phyloP scores from a whole-genome alignment of 2,797 vertebrate genomes.

The Caiman crocodilus region DNA sequence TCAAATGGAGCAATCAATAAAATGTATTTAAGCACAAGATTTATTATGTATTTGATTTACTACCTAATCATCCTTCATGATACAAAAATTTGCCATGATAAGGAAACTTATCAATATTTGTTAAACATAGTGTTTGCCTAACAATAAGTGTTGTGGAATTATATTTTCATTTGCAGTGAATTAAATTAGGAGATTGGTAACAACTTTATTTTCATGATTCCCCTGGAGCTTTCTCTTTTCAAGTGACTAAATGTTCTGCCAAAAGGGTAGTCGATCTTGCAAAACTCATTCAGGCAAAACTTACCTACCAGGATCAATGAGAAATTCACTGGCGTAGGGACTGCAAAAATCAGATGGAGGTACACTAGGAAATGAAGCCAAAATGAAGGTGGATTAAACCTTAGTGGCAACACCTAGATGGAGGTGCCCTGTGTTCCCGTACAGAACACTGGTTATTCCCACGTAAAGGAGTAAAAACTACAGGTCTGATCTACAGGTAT shows the following conservation, averaged over 20 bases:
- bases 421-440: not conserved
- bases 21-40: conserved; percentile 12
- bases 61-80: conserved; percentile 11
- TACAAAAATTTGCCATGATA: conserved; percentile 7
- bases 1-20: conserved; percentile 36
- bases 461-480: not conserved
- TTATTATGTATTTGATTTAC: conserved; percentile 35
- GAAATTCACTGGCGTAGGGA: not conserved
- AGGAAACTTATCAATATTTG: conserved; percentile 6
- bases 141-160: conserved; percentile 14
- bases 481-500: not conserved
- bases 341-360: not conserved
- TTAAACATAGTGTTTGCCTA: not conserved
- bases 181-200: conserved; percentile 3
- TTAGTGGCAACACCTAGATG: not conserved
- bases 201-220: not conserved
- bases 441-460: not conserved
- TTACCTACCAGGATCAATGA: not conserved
- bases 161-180: conserved; percentile 15
- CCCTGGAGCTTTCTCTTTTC: not conserved
- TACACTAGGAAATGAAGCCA: not conserved
- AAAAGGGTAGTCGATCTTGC: not conserved
- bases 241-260: not conserved
- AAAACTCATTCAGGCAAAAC: not conserved
- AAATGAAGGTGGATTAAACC: not conserved